Conservation (phyloP, 2,888 invertebrate species). For the Cryptops parisi region DNA sequence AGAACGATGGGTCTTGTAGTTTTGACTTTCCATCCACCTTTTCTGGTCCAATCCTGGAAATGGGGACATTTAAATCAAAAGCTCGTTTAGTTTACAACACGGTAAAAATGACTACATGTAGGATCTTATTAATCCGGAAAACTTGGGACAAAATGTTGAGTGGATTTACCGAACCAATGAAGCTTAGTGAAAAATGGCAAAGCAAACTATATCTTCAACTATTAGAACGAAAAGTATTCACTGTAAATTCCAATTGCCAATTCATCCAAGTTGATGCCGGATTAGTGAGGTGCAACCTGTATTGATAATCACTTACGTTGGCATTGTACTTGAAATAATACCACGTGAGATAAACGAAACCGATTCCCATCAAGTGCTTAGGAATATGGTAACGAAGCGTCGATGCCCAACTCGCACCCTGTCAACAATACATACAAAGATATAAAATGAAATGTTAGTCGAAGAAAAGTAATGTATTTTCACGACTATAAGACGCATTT, state of each 20-base stretch:
- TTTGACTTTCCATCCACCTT: slow-evolving; percentile 54
- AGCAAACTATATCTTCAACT: slow-evolving; percentile 1
- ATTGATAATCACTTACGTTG: slow-evolving; percentile 44
- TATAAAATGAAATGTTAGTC: not conserved
- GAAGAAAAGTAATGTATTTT: slow-evolving; percentile 13
- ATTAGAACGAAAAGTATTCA: slow-evolving; percentile 6
- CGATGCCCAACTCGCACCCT: slow-evolving; percentile 39
- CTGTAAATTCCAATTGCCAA: too few relatives aligned
- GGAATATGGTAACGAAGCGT: slow-evolving; percentile 50
- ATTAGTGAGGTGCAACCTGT: too few relatives aligned
- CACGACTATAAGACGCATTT: too few relatives aligned
- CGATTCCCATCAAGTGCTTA: slow-evolving; percentile 41
- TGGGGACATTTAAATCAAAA: slow-evolving; percentile 13
- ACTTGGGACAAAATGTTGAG: too few relatives aligned
- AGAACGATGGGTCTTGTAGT: slow-evolving; percentile 41
- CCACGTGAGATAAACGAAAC: slow-evolving; percentile 40
- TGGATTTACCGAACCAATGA: too few relatives aligned
- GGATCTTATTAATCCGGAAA: too few relatives aligned
- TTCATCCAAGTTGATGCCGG: too few relatives aligned
- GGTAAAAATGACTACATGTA: too few relatives aligned
- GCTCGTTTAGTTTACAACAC: too few relatives aligned
- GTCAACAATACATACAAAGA: slow-evolving; percentile 24
- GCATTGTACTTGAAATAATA: slow-evolving; percentile 72
- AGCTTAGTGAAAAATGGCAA: too few relatives aligned
- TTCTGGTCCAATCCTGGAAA: slow-evolving; percentile 57